These are phyloP conservation scores for Callopanchax toddi DNA, from an alignment of 2,113 vertebrate species.

Conservation along the genomic window DNA sequence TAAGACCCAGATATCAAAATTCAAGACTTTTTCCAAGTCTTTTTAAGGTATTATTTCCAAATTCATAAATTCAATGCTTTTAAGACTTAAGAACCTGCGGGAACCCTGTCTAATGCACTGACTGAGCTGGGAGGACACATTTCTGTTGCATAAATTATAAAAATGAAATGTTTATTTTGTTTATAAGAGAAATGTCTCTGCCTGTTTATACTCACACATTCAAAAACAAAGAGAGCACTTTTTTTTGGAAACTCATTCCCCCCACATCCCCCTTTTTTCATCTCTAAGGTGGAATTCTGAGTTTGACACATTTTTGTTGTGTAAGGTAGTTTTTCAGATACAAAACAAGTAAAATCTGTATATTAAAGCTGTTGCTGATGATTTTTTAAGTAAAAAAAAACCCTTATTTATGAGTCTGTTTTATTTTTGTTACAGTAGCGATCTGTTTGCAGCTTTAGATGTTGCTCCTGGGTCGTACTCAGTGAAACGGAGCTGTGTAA, in stretches of 20 bases:
- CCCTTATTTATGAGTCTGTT: constrained; percentile 14
- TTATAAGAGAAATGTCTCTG: neutral
- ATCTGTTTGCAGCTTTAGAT: neutral
- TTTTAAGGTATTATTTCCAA: too few relatives aligned
- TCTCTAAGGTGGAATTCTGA: constrained; percentile 3
- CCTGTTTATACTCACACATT: constrained; percentile 20
- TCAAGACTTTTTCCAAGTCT: too few relatives aligned
- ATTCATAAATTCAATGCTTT: too few relatives aligned
- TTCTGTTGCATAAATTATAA: constrained; percentile 9
- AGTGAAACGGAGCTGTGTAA: too few relatives aligned
- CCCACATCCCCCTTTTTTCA: constrained; percentile 7
- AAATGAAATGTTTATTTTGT: neutral
- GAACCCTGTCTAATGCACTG: constrained; percentile 47
- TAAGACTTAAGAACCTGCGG: too few relatives aligned
- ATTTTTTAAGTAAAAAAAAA: constrained; percentile 2
- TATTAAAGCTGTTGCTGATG: neutral
- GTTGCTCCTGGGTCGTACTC: too few relatives aligned
- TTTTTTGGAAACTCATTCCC: too few relatives aligned
- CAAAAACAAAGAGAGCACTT: constrained; percentile 47
- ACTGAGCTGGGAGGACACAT: constrained; percentile 18
- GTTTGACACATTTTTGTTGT: constrained; percentile 15
- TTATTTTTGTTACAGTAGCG: neutral
- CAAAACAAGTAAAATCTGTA: neutral
- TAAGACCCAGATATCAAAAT: too few relatives aligned
- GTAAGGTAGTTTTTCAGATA: constrained; percentile 13